These are phyloP conservation scores for Syngnathus rostellatus DNA, from an alignment of 2,797 vertebrate genomes.

Conservation along the genomic window DNA sequence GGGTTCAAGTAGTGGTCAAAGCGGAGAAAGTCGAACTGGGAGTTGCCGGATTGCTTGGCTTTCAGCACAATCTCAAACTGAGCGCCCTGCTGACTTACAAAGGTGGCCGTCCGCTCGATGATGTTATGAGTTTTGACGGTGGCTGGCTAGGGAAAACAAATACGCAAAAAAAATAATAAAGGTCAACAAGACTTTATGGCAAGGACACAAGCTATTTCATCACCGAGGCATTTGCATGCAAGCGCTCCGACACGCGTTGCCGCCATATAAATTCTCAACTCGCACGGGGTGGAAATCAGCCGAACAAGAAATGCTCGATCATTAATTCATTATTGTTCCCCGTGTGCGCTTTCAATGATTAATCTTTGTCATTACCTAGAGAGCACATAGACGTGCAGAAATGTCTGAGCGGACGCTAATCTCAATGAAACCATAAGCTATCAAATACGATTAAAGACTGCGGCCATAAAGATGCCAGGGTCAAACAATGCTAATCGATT, in stretches of 20 bases:
- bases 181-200: slow-evolving; percentile 2
- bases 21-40: slow-evolving; percentile 94
- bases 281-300: slow-evolving; percentile 25
- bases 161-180: neutral
- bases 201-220: slow-evolving; percentile 25
- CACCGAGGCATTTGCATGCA: slow-evolving; percentile 21
- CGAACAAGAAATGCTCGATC: slow-evolving; percentile 41
- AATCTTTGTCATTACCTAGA: slow-evolving; percentile 42
- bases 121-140: slow-evolving; percentile 96
- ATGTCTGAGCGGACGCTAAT: slow-evolving; percentile 23
- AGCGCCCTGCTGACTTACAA: slow-evolving; percentile 92
- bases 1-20: slow-evolving; percentile 99
- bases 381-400: slow-evolving; percentile 19
- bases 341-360: slow-evolving; percentile 42
- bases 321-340: slow-evolving; percentile 44
- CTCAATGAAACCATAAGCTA: slow-evolving; percentile 36
- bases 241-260: slow-evolving; percentile 22
- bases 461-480: slow-evolving; percentile 20
- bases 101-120: slow-evolving; percentile 93
- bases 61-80: slow-evolving; percentile 99
- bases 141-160: slow-evolving; percentile 72
- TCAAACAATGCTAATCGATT: slow-evolving; percentile 18
- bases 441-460: slow-evolving; percentile 28
- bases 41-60: slow-evolving; percentile 93
- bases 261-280: slow-evolving; percentile 36